Percentiles rank a stretch among this genome's conserved stretches.
These are phyloP conservation scores for Anas platyrhynchos DNA, from an alignment of 2,113 vertebrate genomes.

Conservation along the genomic window DNA sequence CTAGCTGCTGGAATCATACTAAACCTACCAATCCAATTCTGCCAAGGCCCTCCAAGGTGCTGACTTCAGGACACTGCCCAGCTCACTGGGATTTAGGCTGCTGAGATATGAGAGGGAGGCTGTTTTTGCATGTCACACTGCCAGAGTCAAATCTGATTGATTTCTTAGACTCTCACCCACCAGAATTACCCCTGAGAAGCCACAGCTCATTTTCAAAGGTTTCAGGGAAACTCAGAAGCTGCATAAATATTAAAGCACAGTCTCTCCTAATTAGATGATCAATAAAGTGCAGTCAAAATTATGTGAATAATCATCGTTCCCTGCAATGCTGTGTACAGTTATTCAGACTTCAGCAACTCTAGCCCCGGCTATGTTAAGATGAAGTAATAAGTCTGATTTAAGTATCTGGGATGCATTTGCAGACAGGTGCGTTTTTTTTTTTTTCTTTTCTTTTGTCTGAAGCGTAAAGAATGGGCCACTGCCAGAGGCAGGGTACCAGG, in stretches of 20 bases:
- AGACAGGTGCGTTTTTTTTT: not conserved
- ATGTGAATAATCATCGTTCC: not conserved
- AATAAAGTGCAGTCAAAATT: not conserved
- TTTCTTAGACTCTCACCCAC: not conserved
- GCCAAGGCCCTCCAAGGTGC: not conserved
- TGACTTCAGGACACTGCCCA: not conserved
- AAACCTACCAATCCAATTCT: not conserved
- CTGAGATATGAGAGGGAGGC: not conserved
- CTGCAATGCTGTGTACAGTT: not conserved
- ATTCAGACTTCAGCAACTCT: not conserved
- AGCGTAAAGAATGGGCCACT: slow-evolving; percentile 28
- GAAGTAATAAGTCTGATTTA: not conserved
- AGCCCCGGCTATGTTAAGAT: not conserved
- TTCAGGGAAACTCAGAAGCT: not conserved
- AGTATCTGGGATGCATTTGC: not conserved
- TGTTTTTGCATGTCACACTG: not conserved
- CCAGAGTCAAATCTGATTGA: not conserved
- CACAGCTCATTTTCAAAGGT: not conserved
- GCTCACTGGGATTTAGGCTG: not conserved
- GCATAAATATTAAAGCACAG: not conserved
- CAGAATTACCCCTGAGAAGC: not conserved
- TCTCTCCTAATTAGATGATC: slow-evolving; percentile 3
- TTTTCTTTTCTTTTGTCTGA: slow-evolving; percentile 27
- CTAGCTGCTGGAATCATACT: not conserved
- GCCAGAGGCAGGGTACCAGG: slow-evolving; percentile 56